Evolutionary conservation across 2,888 invertebrate genomes (phyloP), one percentile per base, ranked within the genome.

Genomic region (Acronicta aceris): DNA sequence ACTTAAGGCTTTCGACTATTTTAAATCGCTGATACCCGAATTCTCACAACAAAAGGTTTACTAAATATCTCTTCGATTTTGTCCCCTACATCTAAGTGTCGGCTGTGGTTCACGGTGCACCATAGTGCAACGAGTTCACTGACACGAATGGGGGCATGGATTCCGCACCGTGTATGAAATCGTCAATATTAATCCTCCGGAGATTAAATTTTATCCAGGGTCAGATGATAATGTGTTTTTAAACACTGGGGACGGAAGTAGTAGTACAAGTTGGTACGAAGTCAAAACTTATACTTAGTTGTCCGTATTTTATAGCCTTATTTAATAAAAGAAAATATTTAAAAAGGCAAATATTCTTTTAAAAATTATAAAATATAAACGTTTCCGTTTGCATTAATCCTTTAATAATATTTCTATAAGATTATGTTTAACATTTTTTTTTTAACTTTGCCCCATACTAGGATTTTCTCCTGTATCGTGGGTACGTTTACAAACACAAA

Each of bases 51-150:
- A 76, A 73, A 81, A 81, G 73, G 68, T 69, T 57, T 77, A 62
- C 77, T 76, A 81, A 84, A 83, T 80, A 80, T 66, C 72, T 81
- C 55, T 64, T 74, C 66, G 46, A 69, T 65, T 72, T 69, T 81
- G 78, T 79, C 79, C 82, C 84, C 83, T 62, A 71, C 69, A 67
- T 74, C 69, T 60, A 59, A 62, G 60, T 63, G 53, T 54, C 47
- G 52, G 49, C 66, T 57, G 72, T 67, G 77, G 76, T 84, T 79
- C 83, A 81, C 62, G 76, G 76, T 84, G 79, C 84, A 80, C 62
- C 58, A 69, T 73, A 73, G 81, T 84, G 84, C 86, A 85, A 46
- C 71, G 79, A 75, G 85, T 76, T 86, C 81, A 85, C 69, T 79
- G 84, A 86, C 83, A 55, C 53, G 38, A 51, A 72, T 74, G 74